Conservation (phyloP, 2,888 invertebrate species). For the Scaptomyza caliginosa region DNA sequence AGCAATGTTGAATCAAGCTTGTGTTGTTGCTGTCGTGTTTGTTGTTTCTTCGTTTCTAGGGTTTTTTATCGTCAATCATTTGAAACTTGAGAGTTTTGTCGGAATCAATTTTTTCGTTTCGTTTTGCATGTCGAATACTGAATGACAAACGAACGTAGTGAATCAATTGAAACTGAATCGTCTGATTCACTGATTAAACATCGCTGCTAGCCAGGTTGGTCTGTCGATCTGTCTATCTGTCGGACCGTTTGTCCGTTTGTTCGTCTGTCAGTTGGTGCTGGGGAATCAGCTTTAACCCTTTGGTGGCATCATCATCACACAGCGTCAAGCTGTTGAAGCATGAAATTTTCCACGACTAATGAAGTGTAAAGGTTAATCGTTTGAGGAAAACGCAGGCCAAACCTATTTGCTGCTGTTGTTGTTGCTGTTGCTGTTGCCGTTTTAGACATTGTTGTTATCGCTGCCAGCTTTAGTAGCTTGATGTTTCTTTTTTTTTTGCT, state of each 20-base stretch:
- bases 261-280: neutral
- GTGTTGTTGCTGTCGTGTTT: neutral
- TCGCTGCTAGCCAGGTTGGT: constrained; percentile 24
- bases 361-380: constrained; percentile 78
- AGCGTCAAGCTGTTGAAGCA: constrained; percentile 72
- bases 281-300: constrained; percentile 63
- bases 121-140: constrained; percentile 57
- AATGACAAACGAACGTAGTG: constrained; percentile 61
- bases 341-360: constrained; percentile 75
- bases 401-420: constrained; percentile 19
- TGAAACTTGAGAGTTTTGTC: neutral
- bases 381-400: constrained; percentile 58
- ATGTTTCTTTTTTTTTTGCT: constrained; percentile 2
- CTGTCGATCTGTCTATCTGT: neutral
- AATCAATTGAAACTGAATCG: constrained; percentile 66
- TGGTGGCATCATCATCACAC: constrained; percentile 50
- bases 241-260: no score
- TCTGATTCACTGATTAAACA: constrained; percentile 76
- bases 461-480: constrained; percentile 15
- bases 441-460: constrained; percentile 39
- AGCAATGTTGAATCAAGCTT: neutral
- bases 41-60: constrained; percentile 8
- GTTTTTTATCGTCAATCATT: constrained; percentile 5
- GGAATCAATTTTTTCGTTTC: constrained; percentile 2
- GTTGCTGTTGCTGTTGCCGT: neutral